Percentiles rank a stretch among this genome's conserved stretches.
Evolutionary conservation across 1,140 invertebrate species (phyloP).

Genomic region (Drosophila nikananu): DNA sequence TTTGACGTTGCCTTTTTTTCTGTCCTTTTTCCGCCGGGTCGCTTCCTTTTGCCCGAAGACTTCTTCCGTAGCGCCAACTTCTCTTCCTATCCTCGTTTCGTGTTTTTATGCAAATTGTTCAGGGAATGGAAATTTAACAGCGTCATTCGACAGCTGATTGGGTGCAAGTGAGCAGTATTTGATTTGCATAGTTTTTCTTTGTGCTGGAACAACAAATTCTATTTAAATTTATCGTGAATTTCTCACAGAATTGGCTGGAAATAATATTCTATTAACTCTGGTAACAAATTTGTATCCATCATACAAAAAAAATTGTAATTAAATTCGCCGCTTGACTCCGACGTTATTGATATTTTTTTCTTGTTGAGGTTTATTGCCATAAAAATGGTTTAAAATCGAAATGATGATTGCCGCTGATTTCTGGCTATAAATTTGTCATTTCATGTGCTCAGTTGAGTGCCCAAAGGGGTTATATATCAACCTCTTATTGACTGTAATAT

Average conservation of each 20-base stretch:
- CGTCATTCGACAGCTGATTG: slow-evolving; percentile 34
- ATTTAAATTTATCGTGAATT: neutral
- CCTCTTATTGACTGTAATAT: slow-evolving; percentile 31
- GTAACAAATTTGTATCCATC: neutral
- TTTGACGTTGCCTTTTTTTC: slow-evolving; percentile 19
- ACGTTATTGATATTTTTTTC: neutral
- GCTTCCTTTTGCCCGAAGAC: slow-evolving; percentile 51
- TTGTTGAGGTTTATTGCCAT: slow-evolving; percentile 21
- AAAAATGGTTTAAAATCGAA: slow-evolving; percentile 40
- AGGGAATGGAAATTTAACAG: slow-evolving; percentile 54
- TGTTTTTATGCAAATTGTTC: slow-evolving; percentile 60
- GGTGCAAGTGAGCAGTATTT: neutral
- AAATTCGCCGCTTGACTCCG: slow-evolving; percentile 9
- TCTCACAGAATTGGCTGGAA: neutral
- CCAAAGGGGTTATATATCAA: slow-evolving; percentile 34
- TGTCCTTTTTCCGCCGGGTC: slow-evolving; percentile 14
- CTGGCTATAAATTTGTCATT: slow-evolving; percentile 42
- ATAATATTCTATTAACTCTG: neutral
- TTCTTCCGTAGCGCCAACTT: slow-evolving; percentile 61
- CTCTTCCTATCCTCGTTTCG: slow-evolving; percentile 29
- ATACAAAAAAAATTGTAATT: slow-evolving; percentile 8
- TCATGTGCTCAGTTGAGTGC: slow-evolving; percentile 40
- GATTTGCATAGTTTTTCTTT: slow-evolving; percentile 1
- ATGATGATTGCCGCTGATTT: slow-evolving; percentile 47
- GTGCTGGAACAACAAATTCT: neutral